A percentile compares a stretch with the other conserved stretches of the same genome.
Conservation (phyloP, 23 tunicate genomes). For the Trididemnum clinides region DNA sequence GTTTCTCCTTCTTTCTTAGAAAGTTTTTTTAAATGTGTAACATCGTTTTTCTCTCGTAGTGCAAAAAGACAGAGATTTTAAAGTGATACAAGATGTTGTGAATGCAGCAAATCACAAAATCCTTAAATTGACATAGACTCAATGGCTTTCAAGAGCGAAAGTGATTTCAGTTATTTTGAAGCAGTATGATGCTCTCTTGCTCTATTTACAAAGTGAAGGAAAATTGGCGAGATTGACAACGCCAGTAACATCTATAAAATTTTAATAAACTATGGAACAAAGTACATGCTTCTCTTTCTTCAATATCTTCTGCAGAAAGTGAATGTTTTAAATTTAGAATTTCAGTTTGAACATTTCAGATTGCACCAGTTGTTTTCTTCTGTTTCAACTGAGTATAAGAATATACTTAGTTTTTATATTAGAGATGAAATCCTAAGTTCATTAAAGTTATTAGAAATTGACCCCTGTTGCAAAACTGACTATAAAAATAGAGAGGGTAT, state of each 20-base stretch:
- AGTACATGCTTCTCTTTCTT: not conserved
- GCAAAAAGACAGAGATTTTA: not conserved
- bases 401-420: not conserved
- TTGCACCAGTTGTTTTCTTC: not conserved
- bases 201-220: not conserved
- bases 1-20: not conserved
- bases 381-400: not conserved
- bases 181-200: not conserved
- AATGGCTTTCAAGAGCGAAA: not conserved
- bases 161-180: not conserved
- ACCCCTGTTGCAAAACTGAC: not conserved
- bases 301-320: slow-evolving; percentile 1
- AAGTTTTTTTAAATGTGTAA: not conserved
- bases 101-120: not conserved
- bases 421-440: not conserved
- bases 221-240: not conserved
- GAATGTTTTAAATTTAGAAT: not conserved
- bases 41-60: not conserved
- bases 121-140: not conserved
- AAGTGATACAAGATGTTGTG: not conserved
- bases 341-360: not conserved
- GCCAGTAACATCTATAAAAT: not conserved
- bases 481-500: not conserved
- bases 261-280: not conserved
- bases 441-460: not conserved